These are phyloP conservation scores for Porites divaricata DNA, from an alignment of 92 coral and sea anemone genomes.

Conservation along the genomic window DNA sequence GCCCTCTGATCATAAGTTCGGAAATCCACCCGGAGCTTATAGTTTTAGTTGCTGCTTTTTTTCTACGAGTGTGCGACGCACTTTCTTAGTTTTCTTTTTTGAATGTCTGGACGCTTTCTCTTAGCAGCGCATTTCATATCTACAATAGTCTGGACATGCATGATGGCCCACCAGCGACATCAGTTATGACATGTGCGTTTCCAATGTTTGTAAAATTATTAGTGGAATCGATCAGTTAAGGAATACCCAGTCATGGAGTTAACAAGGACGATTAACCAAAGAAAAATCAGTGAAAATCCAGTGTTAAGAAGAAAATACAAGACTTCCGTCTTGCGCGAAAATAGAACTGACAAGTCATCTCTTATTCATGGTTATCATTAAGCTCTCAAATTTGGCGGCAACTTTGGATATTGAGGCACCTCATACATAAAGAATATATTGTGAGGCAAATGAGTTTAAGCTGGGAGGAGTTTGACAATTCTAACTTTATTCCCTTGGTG, in stretches of 20 bases:
- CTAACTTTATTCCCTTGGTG: background rate
- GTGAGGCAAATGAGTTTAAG: slow-evolving; percentile 19
- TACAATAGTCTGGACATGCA: background rate
- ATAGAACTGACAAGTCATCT: slow-evolving; percentile 39
- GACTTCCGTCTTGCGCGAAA: slow-evolving; percentile 20
- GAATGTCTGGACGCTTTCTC: background rate
- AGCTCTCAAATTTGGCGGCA: slow-evolving; percentile 43
- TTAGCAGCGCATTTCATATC: background rate
- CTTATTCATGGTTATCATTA: slow-evolving; percentile 47
- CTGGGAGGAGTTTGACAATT: slow-evolving; percentile 15
- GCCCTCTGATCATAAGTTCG: slow-evolving; percentile 6
- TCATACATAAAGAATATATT: slow-evolving; percentile 51
- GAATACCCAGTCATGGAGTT: slow-evolving; percentile 6
- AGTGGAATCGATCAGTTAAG: slow-evolving; percentile 32
- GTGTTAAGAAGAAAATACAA: slow-evolving; percentile 23
- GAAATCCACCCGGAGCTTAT: background rate
- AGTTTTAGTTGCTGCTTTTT: background rate
- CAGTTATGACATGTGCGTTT: slow-evolving; percentile 39
- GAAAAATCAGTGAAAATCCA: background rate
- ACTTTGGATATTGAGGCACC: slow-evolving; percentile 33
- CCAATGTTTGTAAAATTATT: slow-evolving; percentile 32
- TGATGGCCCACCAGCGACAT: slow-evolving; percentile 33
- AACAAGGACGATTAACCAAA: slow-evolving; percentile 11
- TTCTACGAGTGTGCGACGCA: background rate
- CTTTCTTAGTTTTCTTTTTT: background rate